Conservation (phyloP, 2,888 invertebrate species). For the Terebella lapidaria region DNA sequence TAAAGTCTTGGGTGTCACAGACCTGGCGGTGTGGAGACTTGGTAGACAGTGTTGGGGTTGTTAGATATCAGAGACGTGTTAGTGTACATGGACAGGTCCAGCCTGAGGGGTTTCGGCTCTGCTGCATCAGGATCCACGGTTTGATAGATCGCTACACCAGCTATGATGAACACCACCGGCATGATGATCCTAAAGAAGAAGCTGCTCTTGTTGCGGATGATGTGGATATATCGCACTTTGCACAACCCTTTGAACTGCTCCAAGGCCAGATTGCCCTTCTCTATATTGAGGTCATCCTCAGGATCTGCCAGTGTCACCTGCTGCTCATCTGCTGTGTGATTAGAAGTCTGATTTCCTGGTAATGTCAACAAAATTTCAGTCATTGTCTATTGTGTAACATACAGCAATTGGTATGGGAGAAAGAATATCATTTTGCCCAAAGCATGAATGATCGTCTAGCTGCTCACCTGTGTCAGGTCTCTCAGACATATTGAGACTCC, state of each 20-base stretch:
- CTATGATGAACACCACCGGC: conserved; percentile 10
- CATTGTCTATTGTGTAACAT: no score
- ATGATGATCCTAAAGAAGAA: conserved; percentile 16
- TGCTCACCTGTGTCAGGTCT: no score
- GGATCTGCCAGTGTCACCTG: not conserved
- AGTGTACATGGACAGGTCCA: not conserved
- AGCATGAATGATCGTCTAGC: no score
- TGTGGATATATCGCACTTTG: not conserved
- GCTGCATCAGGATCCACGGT: not conserved
- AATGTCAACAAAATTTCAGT: no score
- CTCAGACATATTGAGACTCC: no score
- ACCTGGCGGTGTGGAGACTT: no score
- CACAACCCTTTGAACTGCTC: not conserved
- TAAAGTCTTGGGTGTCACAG: no score
- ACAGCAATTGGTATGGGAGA: no score
- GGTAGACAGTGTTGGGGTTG: not conserved
- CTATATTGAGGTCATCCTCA: not conserved
- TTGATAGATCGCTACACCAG: not conserved
- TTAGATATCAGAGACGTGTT: not conserved
- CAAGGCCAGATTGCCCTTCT: not conserved
- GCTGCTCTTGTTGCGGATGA: not conserved
- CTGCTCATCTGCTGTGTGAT: not conserved
- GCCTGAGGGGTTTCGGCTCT: not conserved
- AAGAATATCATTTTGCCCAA: no score
- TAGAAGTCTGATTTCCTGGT: no score